Percentiles rank a stretch among this genome's conserved stretches.
Evolutionary conservation across 1,140 invertebrate genomes (phyloP).

Genomic region (Drosophila rhopaloa): DNA sequence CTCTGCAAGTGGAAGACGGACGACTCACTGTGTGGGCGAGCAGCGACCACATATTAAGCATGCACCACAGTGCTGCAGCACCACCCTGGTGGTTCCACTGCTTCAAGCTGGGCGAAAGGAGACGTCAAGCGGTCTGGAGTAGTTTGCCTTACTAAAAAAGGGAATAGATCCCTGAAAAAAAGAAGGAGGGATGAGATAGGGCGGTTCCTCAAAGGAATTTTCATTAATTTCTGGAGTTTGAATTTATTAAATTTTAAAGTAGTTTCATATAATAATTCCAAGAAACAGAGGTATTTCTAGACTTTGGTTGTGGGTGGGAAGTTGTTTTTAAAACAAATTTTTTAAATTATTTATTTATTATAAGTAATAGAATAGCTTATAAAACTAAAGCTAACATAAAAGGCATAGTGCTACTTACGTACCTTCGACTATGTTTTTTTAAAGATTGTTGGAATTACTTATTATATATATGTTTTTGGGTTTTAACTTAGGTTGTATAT

Average conservation of each 20-base stretch:
- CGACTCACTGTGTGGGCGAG: slow-evolving; percentile 58
- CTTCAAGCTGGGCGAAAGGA: slow-evolving; percentile 22
- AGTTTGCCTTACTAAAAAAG: slow-evolving; percentile 4
- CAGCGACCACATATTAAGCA: slow-evolving; percentile 60
- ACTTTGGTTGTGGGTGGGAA: not conserved
- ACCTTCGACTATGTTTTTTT: no score
- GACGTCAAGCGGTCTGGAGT: slow-evolving; percentile 44
- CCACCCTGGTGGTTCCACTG: slow-evolving; percentile 14
- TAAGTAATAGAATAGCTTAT: no score
- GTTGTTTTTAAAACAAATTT: no score
- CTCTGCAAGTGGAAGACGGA: slow-evolving; percentile 11
- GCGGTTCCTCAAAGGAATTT: slow-evolving; percentile 21
- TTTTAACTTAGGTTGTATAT: no score
- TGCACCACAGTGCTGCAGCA: slow-evolving; percentile 3
- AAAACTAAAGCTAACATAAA: no score
- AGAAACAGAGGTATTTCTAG: not conserved
- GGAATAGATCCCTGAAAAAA: not conserved
- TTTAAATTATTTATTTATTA: no score
- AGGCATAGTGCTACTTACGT: no score
- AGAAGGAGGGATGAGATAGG: not conserved
- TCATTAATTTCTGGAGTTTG: not conserved
- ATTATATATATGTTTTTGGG: no score
- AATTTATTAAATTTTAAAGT: slow-evolving; percentile 3
- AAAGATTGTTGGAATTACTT: no score
- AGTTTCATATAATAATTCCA: not conserved